phyloP scores from a whole-genome alignment of 1,140 invertebrate genomes.

The Neuroterus valhalla region DNA sequence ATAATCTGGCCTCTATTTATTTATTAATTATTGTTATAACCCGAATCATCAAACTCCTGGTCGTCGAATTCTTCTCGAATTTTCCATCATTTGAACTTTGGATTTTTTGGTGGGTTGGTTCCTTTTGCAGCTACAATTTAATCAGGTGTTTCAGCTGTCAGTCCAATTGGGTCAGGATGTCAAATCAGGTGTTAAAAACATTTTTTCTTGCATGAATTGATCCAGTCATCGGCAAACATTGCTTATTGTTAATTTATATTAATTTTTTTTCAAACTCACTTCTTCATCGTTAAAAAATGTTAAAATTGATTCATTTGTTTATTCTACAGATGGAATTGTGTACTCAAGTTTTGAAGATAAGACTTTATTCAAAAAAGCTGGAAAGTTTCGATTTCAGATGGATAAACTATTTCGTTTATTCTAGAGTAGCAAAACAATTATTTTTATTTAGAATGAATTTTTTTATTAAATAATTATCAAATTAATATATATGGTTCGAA shows the following conservation, averaged over 20 bases:
- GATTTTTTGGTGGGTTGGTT: background rate
- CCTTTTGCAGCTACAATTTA: background rate
- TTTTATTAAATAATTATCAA: no score
- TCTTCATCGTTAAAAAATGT: background rate
- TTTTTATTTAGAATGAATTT: background rate
- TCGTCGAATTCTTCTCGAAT: constrained; percentile 25
- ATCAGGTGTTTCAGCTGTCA: constrained; percentile 27
- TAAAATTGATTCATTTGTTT: background rate
- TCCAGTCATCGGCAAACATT: no score
- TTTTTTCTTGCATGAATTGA: background rate
- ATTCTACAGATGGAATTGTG: background rate
- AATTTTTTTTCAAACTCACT: background rate
- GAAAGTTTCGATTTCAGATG: no score
- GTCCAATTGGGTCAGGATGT: constrained; percentile 10
- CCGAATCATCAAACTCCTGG: constrained; percentile 43
- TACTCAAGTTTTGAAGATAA: constrained; percentile 6
- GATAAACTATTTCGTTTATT: background rate
- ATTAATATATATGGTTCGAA: no score
- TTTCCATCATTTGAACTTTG: background rate
- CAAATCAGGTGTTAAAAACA: constrained; percentile 11
- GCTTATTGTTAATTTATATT: background rate
- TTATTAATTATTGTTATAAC: constrained; percentile 47
- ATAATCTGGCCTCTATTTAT: constrained; percentile 65
- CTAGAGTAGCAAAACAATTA: no score
- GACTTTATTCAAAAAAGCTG: constrained; percentile 9